Conservation (phyloP, 2,888 invertebrate genomes). For the Syritta pipiens region DNA sequence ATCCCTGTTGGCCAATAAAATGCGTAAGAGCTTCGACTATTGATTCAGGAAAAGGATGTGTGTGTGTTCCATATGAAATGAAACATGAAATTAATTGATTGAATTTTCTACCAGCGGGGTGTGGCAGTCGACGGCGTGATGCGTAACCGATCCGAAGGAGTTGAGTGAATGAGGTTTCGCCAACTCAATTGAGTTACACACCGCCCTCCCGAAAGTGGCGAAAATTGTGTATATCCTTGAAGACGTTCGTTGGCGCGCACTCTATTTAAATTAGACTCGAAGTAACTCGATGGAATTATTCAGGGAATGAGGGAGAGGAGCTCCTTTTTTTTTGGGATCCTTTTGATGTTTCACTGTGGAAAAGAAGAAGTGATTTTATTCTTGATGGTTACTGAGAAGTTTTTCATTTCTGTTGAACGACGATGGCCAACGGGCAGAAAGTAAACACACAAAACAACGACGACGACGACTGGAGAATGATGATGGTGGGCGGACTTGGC, state of each 20-base stretch:
- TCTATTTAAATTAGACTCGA: conserved; percentile 46
- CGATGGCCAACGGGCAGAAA: conserved; percentile 21
- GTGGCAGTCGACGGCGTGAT: background rate
- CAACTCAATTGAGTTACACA: conserved; percentile 18
- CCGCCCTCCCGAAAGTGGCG: conserved; percentile 13
- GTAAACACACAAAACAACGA: conserved; percentile 16
- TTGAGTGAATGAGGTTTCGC: conserved; percentile 2
- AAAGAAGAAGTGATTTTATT: too few species aligned
- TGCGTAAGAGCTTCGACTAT: conserved; percentile 38
- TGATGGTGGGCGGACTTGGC: background rate
- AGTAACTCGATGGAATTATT: conserved; percentile 24
- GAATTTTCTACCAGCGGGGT: conserved; percentile 43
- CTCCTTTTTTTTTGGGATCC: background rate
- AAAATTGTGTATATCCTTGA: background rate
- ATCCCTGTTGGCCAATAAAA: conserved; percentile 64
- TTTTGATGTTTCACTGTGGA: conserved; percentile 14
- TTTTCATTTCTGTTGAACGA: too few species aligned
- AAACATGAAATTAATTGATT: conserved; percentile 66
- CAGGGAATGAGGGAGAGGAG: background rate
- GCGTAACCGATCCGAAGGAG: conserved; percentile 23
- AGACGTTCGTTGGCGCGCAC: background rate
- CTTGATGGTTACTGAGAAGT: too few species aligned
- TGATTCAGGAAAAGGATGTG: conserved; percentile 31
- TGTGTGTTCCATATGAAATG: conserved; percentile 44
- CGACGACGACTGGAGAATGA: background rate